These are phyloP conservation scores for Drosophila punjabiensis DNA, from an alignment of 1,140 invertebrate genomes.

Conservation along the genomic window DNA sequence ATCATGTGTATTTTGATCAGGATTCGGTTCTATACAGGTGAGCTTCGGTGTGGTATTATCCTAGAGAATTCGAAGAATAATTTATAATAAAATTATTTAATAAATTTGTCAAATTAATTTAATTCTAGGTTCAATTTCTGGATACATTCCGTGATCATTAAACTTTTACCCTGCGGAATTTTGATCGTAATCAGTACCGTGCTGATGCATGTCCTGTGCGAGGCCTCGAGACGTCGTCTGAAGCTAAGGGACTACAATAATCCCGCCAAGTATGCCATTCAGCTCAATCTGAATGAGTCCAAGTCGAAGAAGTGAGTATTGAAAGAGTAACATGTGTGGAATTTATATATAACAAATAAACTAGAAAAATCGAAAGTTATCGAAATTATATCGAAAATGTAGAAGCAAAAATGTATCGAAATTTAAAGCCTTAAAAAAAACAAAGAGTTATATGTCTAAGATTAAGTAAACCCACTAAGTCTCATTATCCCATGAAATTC, in stretches of 20 bases:
- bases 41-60: neutral
- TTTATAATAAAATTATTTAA: neutral
- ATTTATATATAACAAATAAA: too few relatives aligned
- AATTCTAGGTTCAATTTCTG: conserved; percentile 91
- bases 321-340: neutral
- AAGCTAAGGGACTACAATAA: conserved; percentile 88
- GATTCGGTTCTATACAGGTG: conserved; percentile 68
- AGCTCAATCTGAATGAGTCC: conserved; percentile 55
- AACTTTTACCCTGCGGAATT: conserved; percentile 93
- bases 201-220: conserved; percentile 91
- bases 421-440: neutral
- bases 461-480: too few relatives aligned
- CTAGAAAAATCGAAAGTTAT: too few relatives aligned
- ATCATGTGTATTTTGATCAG: conserved; percentile 88
- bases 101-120: neutral
- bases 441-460: too few relatives aligned
- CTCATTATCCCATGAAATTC: too few relatives aligned
- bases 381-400: too few relatives aligned
- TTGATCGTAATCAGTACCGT: conserved; percentile 93
- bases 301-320: conserved; percentile 57
- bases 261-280: conserved; percentile 65
- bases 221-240: conserved; percentile 89
- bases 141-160: conserved; percentile 94
- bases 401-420: neutral
- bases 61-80: too few relatives aligned